These are phyloP conservation scores for Psephotus haematonotus DNA, from an alignment of 2,113 vertebrate species.

Conservation along the genomic window DNA sequence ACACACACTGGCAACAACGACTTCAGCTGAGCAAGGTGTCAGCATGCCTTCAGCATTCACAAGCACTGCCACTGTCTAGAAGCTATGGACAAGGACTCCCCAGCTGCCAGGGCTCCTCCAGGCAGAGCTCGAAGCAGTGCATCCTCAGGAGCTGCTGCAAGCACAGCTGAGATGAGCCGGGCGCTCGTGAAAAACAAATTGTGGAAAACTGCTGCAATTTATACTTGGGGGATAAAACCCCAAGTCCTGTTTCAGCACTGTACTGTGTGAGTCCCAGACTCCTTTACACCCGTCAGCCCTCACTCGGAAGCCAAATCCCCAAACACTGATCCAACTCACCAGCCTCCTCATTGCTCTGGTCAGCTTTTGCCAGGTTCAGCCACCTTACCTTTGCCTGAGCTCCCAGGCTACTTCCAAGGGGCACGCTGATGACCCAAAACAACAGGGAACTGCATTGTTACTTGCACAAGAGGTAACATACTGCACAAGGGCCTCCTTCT, in stretches of 20 bases:
- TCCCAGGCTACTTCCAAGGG: neutral
- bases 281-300: neutral
- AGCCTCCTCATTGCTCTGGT: fast-evolving
- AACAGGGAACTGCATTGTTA: neutral
- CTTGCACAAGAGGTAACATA: neutral
- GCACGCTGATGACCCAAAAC: neutral
- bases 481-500: neutral
- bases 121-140: neutral
- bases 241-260: neutral
- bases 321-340: neutral
- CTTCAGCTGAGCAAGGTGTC: neutral
- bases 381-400: neutral
- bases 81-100: neutral
- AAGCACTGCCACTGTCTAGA: neutral
- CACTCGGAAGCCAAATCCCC: neutral
- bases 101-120: neutral
- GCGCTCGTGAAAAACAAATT: neutral
- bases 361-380: neutral
- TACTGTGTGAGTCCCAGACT: neutral
- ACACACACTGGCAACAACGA: neutral
- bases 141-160: neutral
- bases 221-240: neutral
- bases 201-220: neutral
- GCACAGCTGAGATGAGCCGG: fast-evolving
- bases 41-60: neutral